Conservation (phyloP, 2,797 vertebrate genomes). For the Acrossocheilus wenchowensis region DNA sequence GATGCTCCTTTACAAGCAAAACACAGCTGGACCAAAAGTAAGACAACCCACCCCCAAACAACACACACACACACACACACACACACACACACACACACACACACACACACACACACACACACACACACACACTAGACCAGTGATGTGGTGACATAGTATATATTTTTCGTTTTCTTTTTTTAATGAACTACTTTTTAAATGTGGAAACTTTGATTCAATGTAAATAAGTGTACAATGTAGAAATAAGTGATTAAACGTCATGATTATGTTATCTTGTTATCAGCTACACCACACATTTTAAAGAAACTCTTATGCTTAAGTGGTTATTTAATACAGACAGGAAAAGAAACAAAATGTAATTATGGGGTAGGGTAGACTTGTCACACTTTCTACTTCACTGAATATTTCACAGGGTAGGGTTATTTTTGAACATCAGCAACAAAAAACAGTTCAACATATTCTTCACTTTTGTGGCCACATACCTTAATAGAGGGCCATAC, state of each 20-base stretch:
- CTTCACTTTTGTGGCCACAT: background rate
- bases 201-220: background rate
- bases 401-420: slow-evolving; percentile 1
- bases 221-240: background rate
- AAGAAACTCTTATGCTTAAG: background rate
- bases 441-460: background rate
- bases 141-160: background rate
- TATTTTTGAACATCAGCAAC: background rate
- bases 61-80: slow-evolving; percentile 30
- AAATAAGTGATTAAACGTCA: background rate
- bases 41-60: background rate
- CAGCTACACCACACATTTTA: background rate
- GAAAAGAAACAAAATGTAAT: background rate
- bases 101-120: slow-evolving; percentile 20
- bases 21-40: slow-evolving; percentile 48
- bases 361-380: background rate
- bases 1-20: slow-evolving; percentile 56
- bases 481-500: background rate
- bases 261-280: background rate
- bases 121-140: background rate
- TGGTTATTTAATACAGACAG: background rate
- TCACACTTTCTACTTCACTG: background rate
- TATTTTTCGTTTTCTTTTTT: background rate
- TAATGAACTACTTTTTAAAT: background rate
- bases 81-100: slow-evolving; percentile 19